Evolutionary conservation across 2,797 vertebrate species (phyloP).

Genomic region (Carcharodon carcharias): DNA sequence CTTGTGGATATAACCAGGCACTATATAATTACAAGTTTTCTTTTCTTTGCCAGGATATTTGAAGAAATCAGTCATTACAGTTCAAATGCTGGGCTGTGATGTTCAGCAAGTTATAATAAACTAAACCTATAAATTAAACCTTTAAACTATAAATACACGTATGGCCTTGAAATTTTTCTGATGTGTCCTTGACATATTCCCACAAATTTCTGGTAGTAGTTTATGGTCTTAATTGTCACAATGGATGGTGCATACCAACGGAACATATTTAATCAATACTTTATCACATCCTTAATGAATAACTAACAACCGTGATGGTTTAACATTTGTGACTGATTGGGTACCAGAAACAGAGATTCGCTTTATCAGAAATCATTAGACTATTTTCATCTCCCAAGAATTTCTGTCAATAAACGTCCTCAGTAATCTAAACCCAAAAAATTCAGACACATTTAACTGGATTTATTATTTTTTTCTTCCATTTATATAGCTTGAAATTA

Average conservation of each 20-base stretch:
- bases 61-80: neutral
- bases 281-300: neutral
- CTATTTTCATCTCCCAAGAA: neutral
- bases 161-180: neutral
- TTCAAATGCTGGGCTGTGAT: neutral
- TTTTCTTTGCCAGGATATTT: neutral
- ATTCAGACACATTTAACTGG: neutral
- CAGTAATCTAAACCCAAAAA: neutral
- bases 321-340: neutral
- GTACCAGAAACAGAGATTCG: neutral
- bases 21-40: neutral
- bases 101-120: neutral
- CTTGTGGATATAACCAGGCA: neutral
- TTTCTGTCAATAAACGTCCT: neutral
- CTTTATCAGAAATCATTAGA: neutral
- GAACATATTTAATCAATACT: neutral
- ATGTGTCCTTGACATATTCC: neutral
- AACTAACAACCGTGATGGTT: neutral
- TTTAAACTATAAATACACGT: neutral
- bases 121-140: too few relatives aligned
- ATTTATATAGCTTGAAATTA: neutral
- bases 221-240: neutral
- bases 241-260: neutral
- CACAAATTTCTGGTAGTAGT: neutral
- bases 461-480: neutral